Evolutionary conservation across 2,113 vertebrate species (phyloP).

Genomic region (Catharus fuscescens): DNA sequence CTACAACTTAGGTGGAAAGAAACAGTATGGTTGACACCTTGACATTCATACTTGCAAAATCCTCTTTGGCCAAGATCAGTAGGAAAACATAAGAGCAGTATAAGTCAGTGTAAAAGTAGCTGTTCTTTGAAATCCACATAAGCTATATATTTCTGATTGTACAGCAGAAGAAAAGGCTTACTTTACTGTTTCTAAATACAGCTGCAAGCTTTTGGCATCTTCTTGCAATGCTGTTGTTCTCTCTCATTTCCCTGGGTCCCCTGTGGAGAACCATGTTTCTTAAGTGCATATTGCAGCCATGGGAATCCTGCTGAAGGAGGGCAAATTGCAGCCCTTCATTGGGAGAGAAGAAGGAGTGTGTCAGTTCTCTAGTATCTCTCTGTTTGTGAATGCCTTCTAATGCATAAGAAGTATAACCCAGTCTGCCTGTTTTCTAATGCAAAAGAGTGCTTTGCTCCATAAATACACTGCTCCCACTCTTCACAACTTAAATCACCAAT

Average conservation of each 20-base stretch:
- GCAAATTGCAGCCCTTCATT: background rate
- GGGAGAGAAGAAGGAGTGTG: background rate
- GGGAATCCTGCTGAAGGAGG: background rate
- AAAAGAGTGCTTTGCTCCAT: background rate
- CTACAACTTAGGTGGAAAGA: slow-evolving; percentile 4
- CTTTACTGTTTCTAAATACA: slow-evolving; percentile 45
- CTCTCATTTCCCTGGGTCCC: background rate
- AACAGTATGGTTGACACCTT: background rate
- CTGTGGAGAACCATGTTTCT: slow-evolving; percentile 32
- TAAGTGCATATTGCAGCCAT: background rate
- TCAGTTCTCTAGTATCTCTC: background rate
- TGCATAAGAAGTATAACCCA: background rate
- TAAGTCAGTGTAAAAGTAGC: slow-evolving; percentile 14
- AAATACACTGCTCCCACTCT: background rate
- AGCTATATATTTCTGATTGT: slow-evolving; percentile 5
- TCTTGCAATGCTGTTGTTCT: background rate
- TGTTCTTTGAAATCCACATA: slow-evolving; percentile 14
- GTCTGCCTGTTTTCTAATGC: background rate
- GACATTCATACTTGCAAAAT: background rate
- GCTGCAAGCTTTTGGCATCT: slow-evolving; percentile 20
- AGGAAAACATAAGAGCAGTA: background rate
- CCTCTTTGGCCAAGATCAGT: background rate
- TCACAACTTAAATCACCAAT: background rate
- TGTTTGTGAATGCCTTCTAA: background rate
- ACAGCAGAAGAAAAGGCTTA: slow-evolving; percentile 22